phyloP scores from a whole-genome alignment of 2,888 invertebrate species.

The Amitus sp. region DNA sequence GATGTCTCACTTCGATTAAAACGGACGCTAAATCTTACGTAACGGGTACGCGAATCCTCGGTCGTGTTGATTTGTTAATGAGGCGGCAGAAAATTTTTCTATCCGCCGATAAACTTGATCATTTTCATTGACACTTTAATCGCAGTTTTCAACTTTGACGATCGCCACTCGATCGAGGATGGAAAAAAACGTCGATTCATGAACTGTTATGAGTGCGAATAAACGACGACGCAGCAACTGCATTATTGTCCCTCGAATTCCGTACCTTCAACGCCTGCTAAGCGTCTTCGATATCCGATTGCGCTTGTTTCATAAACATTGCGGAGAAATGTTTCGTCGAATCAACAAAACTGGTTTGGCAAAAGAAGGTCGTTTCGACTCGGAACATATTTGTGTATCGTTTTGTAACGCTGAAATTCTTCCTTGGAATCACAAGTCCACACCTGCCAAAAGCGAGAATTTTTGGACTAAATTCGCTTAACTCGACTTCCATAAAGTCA shows the following conservation, averaged over 20 bases:
- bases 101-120: constrained; percentile 39
- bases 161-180: constrained; percentile 1
- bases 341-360: constrained; percentile 29
- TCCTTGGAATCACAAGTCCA: background rate
- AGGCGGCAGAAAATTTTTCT: constrained; percentile 38
- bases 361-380: constrained; percentile 29
- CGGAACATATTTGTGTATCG: constrained; percentile 15
- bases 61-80: constrained; percentile 32
- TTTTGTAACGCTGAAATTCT: constrained; percentile 28
- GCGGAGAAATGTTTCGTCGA: constrained; percentile 32
- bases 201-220: background rate
- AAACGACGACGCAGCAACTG: background rate
- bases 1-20: background rate
- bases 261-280: background rate
- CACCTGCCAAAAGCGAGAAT: too few relatives aligned
- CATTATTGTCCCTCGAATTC: background rate
- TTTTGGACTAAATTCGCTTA: too few relatives aligned
- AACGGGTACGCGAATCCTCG: constrained; percentile 17
- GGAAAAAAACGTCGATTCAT: background rate
- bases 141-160: constrained; percentile 34
- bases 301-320: background rate
- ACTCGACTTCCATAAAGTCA: too few relatives aligned
- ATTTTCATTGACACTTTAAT: constrained; percentile 43
- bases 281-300: background rate
- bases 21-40: background rate